These are phyloP conservation scores for Drosophila incognita DNA, from an alignment of 2,888 invertebrate genomes.

Conservation along the genomic window DNA sequence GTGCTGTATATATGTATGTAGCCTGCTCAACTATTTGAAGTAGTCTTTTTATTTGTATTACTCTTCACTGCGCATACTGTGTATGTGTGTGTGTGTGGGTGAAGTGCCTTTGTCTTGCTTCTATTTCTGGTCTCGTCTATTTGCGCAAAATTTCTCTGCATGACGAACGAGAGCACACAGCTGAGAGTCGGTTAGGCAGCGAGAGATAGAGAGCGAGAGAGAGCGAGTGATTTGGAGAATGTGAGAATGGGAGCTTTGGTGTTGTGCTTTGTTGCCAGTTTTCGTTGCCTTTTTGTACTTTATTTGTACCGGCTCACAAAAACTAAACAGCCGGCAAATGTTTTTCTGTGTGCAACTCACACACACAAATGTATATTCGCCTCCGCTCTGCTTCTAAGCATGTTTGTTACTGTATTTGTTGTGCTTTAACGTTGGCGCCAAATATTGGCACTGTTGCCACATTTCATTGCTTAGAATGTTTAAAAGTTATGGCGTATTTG, in stretches of 20 bases:
- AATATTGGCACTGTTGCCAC: constrained; percentile 68
- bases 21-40: constrained; percentile 49
- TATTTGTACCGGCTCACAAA: constrained; percentile 72
- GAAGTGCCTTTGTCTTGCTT: constrained; percentile 58
- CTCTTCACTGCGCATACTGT: constrained; percentile 43
- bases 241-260: constrained; percentile 27
- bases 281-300: constrained; percentile 36
- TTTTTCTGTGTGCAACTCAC: constrained; percentile 49
- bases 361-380: constrained; percentile 9
- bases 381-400: constrained; percentile 32
- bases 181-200: constrained; percentile 16
- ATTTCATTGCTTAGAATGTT: constrained; percentile 54
- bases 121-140: constrained; percentile 63
- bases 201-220: constrained; percentile 13
- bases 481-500: constrained; percentile 23
- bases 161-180: constrained; percentile 45
- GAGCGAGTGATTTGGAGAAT: constrained; percentile 23
- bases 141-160: constrained; percentile 61
- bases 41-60: constrained; percentile 60
- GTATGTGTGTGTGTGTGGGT: constrained; percentile 45
- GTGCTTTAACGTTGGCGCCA: constrained; percentile 67
- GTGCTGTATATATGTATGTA: constrained; percentile 6
- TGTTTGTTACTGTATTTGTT: constrained; percentile 46
- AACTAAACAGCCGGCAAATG: constrained; percentile 77
- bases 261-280: constrained; percentile 56